Evolutionary conservation across 2,888 invertebrate species (phyloP).

Genomic region (Antitype chi): DNA sequence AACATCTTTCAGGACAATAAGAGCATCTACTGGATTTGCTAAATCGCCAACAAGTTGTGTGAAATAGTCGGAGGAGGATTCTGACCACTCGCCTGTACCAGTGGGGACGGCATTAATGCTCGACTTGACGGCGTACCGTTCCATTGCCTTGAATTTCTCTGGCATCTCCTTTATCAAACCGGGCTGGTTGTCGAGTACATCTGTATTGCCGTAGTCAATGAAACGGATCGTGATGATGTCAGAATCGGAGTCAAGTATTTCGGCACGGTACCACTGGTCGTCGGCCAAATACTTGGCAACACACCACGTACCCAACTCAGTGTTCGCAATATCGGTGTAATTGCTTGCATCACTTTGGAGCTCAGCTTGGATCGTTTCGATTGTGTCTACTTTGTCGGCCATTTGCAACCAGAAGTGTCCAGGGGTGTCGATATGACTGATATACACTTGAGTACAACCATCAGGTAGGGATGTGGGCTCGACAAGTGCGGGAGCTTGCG

Average conservation of each 20-base stretch:
- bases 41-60: conserved; percentile 87
- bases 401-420: conserved; percentile 94
- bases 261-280: conserved; percentile 97
- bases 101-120: conserved; percentile 93
- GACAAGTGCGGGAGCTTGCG: conserved; percentile 53
- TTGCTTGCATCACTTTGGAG: conserved; percentile 91
- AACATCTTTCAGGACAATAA: conserved; percentile 91
- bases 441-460: conserved; percentile 88
- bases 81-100: conserved; percentile 92
- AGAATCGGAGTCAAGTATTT: conserved; percentile 94
- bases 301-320: conserved; percentile 92
- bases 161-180: conserved; percentile 92
- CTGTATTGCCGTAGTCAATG: conserved; percentile 95
- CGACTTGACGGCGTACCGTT: conserved; percentile 91
- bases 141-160: conserved; percentile 89
- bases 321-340: conserved; percentile 89
- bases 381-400: conserved; percentile 88
- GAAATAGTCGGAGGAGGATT: conserved; percentile 91
- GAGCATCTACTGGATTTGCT: conserved; percentile 86
- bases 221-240: conserved; percentile 95
- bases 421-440: conserved; percentile 94
- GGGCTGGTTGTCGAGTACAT: conserved; percentile 92
- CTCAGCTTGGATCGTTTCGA: conserved; percentile 92
- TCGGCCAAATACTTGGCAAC: conserved; percentile 96
- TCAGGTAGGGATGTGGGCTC: conserved; percentile 80